Base-by-base conservation (phyloP, 2,797 vertebrate species). In the Manis pentadactyla region DNA sequence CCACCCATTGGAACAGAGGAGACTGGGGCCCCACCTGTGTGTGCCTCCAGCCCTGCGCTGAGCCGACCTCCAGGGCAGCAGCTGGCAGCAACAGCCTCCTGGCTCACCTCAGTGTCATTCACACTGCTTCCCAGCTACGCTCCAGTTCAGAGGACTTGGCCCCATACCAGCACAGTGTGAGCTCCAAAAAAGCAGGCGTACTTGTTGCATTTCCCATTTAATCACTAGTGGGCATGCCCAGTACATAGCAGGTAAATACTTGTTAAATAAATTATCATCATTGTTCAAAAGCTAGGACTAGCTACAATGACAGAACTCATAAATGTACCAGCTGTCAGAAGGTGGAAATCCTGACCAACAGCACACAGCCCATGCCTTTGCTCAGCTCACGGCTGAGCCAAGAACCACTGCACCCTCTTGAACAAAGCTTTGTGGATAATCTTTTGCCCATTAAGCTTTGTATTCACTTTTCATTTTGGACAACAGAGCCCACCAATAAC, bases 91-190 rank as follows among this genome's bases (percentile, higher is more conserved):
- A 46, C 14, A 25, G 2, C 53, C 31, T 74, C 53, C n/a, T 19
- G 21, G 13, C 75, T 27, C 21, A 17, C 29, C n/a, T 92, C 9
- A 5, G 19, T 11, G 77, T n/a, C 31, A 23, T 7, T 51, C 37
- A 57, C 19, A 5, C 2, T 23, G 61, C 39, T 49, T 46, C 71
- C 46, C 39, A 83, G 69, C 34, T 12, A 17, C 1, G 39, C 19
- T 39, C 64, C 25, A 17, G 31, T 4, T 86, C 78, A 66, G 74
- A 88, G 29, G 6, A 63, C 14, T 23, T 5, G 3, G 39, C 42
- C 6, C 19, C 4, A 15, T 0, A 4, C 17, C 39, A 71, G n/a
- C 31, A 63, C 2, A 6, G 9, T 1, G 23, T 1, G 31, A 68
- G n/a, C 0, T 5, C 34, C 37, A 68, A 34, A 61, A 84, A 46